Conservation (phyloP, 2,113 vertebrate genomes). For the Sterna hirundo region DNA sequence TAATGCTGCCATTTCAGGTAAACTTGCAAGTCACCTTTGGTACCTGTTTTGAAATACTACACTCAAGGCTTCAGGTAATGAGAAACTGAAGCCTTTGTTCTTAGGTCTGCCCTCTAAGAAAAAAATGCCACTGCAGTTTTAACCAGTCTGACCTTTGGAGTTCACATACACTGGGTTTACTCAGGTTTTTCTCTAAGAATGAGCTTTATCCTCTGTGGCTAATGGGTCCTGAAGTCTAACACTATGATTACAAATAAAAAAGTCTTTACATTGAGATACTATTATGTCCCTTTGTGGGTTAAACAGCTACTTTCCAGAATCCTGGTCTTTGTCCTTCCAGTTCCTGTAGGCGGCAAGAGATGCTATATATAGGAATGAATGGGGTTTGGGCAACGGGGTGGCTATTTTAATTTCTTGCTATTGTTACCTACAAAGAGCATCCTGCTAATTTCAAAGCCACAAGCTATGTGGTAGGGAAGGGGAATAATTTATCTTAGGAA, state of each 20-base stretch:
- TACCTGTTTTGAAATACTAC: not conserved
- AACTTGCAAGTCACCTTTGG: not conserved
- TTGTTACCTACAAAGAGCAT: constrained; percentile 18
- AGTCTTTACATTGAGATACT: not conserved
- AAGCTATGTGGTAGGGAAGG: not conserved
- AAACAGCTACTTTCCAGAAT: not conserved
- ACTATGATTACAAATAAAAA: not conserved
- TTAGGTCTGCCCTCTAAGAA: not conserved
- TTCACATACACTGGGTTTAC: not conserved
- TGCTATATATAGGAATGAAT: not conserved
- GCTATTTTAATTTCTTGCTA: constrained; percentile 19
- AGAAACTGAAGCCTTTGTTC: not conserved
- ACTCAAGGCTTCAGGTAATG: not conserved
- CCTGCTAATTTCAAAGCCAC: constrained; percentile 22
- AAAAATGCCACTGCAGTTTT: not conserved
- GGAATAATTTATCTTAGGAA: not conserved
- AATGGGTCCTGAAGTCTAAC: not conserved
- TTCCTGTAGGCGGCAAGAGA: not conserved
- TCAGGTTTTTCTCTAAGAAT: not conserved
- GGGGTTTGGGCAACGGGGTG: not conserved
- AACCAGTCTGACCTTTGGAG: not conserved
- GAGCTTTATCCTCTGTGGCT: constrained; percentile 16
- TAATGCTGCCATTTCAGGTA: not conserved
- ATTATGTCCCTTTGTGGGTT: not conserved
- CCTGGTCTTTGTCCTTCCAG: not conserved